Evolutionary conservation across 2,797 vertebrate genomes (phyloP).

Genomic region (Sebastes elongatus): DNA sequence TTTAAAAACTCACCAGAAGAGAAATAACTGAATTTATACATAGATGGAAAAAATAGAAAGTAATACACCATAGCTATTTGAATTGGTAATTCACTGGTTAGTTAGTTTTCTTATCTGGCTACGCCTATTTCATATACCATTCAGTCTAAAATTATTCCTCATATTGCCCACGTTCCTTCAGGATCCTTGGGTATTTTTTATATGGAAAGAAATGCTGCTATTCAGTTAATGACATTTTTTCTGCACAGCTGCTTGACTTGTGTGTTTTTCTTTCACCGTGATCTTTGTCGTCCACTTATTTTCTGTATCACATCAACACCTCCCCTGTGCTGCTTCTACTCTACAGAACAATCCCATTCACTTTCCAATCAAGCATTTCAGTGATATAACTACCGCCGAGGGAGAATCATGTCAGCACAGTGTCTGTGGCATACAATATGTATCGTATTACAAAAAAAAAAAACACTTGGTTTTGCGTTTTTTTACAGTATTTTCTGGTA

Average conservation of each 20-base stretch:
- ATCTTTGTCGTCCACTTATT: not conserved
- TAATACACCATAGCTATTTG: not conserved
- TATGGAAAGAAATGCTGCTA: slow-evolving; percentile 2
- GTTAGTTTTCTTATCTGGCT: not conserved
- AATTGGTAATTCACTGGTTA: not conserved
- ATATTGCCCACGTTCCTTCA: not conserved
- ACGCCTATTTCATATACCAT: not conserved
- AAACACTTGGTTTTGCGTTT: not conserved
- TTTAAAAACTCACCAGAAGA: not conserved
- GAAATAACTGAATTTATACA: not conserved
- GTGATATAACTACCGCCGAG: not conserved
- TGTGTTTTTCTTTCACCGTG: slow-evolving; percentile 28
- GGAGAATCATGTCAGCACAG: not conserved
- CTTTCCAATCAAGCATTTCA: slow-evolving; percentile 3
- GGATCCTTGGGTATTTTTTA: not conserved
- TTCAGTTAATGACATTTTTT: slow-evolving; percentile 15
- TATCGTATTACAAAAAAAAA: slow-evolving; percentile 32
- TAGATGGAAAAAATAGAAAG: not conserved
- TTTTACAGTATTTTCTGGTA: slow-evolving; percentile 22
- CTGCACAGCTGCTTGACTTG: slow-evolving; percentile 20
- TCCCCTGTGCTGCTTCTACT: not conserved
- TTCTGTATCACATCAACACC: slow-evolving; percentile 20
- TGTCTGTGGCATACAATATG: not conserved
- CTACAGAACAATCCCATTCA: not conserved
- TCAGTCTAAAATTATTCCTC: not conserved